phyloP scores from a whole-genome alignment of 53 echinoderm and acorn worm species.

The Zoroaster sp. region DNA sequence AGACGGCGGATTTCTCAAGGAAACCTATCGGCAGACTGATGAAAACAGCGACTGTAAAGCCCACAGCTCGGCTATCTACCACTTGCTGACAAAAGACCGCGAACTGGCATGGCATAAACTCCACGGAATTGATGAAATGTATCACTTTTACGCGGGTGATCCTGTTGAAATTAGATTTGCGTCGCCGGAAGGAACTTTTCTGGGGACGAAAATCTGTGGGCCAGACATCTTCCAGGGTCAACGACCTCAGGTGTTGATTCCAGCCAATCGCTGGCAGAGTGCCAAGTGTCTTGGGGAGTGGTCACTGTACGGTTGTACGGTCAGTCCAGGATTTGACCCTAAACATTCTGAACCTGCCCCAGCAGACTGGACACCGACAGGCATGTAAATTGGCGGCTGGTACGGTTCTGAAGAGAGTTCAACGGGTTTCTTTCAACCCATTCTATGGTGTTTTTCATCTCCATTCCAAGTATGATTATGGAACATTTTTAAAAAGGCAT shows the following conservation, averaged over 20 bases:
- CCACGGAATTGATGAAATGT: conserved; percentile 19
- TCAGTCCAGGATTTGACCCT: conserved; percentile 43
- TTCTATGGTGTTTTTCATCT: no score
- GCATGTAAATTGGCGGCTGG: not conserved
- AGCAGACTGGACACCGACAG: not conserved
- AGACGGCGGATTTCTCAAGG: conserved; percentile 32
- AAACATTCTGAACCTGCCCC: not conserved
- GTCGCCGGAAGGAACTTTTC: conserved; percentile 20
- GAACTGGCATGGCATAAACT: conserved; percentile 32
- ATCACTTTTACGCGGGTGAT: conserved; percentile 51
- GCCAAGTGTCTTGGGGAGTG: conserved; percentile 44
- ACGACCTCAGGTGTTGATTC: conserved; percentile 16
- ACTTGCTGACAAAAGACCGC: not conserved
- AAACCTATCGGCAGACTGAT: conserved; percentile 10
- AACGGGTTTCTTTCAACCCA: no score
- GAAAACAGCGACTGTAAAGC: not conserved
- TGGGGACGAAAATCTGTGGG: not conserved
- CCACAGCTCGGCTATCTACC: conserved; percentile 31
- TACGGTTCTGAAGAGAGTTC: no score
- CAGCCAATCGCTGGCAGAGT: conserved; percentile 33
- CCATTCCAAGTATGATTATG: no score
- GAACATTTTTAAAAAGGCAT: no score
- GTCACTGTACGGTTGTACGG: conserved; percentile 51
- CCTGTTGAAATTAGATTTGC: conserved; percentile 4
- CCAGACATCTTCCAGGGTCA: conserved; percentile 16